phyloP scores from a whole-genome alignment of 2,888 invertebrate species.

The Drosophila kambysellisi region DNA sequence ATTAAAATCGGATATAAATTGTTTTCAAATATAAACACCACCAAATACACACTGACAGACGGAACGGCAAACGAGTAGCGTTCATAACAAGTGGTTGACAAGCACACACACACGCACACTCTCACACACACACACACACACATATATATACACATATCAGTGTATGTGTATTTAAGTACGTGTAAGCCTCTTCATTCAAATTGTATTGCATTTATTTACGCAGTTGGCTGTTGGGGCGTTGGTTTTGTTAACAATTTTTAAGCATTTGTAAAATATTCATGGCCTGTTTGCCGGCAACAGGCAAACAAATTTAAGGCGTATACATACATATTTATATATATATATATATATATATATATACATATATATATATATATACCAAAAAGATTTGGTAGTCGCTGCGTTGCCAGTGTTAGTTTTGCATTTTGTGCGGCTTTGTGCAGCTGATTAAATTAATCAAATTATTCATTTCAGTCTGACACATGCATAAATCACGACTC shows the following conservation, averaged over 20 bases:
- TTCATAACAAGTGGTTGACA: constrained; percentile 77
- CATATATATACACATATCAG: constrained; percentile 17
- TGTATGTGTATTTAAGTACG: constrained; percentile 67
- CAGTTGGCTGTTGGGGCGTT: constrained; percentile 24
- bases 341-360: neutral
- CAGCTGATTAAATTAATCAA: constrained; percentile 51
- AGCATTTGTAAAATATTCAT: constrained; percentile 76
- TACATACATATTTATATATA: neutral
- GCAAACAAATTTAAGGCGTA: constrained; percentile 22
- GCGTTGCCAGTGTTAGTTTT: constrained; percentile 19
- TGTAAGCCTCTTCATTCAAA: constrained; percentile 80
- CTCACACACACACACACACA: constrained; percentile 17
- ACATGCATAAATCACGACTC: constrained; percentile 57
- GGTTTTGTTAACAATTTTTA: constrained; percentile 61
- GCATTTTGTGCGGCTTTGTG: constrained; percentile 8
- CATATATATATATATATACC: neutral
- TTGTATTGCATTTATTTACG: constrained; percentile 73
- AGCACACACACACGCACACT: constrained; percentile 20
- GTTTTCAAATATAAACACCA: constrained; percentile 41
- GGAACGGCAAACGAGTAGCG: constrained; percentile 17
- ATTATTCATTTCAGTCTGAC: constrained; percentile 56
- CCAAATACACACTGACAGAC: constrained; percentile 16
- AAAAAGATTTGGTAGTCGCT: neutral
- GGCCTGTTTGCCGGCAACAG: constrained; percentile 20
- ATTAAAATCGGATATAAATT: constrained; percentile 80